Base-by-base conservation (phyloP, 2,113 vertebrate genomes). In the Platysteira castanea region DNA sequence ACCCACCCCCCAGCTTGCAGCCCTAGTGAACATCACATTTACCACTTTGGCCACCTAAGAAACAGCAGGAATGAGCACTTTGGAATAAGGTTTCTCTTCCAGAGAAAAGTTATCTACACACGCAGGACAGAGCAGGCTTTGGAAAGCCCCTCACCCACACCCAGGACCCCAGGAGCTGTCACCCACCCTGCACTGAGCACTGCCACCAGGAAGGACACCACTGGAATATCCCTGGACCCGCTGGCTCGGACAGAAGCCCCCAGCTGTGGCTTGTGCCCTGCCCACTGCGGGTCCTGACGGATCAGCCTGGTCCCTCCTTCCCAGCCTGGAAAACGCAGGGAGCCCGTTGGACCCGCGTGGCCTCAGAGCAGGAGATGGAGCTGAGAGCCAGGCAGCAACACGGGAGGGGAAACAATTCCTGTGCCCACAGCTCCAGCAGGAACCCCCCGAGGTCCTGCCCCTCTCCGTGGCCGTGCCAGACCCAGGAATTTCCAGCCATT, bases 121-220 rank as follows among this genome's bases (percentile, higher is more conserved):
- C 70, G 49, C 26, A 56, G 2, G 35, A n/a, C 47, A 57, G 39
- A 83, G 1, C 9, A 42, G 87, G 77, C 77, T 88, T 75, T 71
- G 52, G 33, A 60, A 96, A 97, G 93, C 93, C 94, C 91, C 94
- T 87, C 50, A 67, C 60, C 74, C 74, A 89, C 79, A 80, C 41
- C 92, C 64, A 65, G 94, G 93, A 96, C 90, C 92, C 93, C 59
- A 73, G 71, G 24, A 95, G 35, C 4, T 73, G 41, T 78, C 68
- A 53, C 90, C 59, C 84, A 49, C 79, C 82, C 96, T 84, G 59
- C 65, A 53, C 94, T 64, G 79, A 96, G 86, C 81, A 88, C 5
- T 77, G 44, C 39, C n/a, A 44, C 57, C 84, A 35, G 81, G 7
- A 57, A 53, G 50, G 87, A 75, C 64, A 65, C 11, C 35, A 27